These are phyloP conservation scores for Lagorchestes hirsutus DNA, from an alignment of 2,797 vertebrate genomes.

Conservation along the genomic window DNA sequence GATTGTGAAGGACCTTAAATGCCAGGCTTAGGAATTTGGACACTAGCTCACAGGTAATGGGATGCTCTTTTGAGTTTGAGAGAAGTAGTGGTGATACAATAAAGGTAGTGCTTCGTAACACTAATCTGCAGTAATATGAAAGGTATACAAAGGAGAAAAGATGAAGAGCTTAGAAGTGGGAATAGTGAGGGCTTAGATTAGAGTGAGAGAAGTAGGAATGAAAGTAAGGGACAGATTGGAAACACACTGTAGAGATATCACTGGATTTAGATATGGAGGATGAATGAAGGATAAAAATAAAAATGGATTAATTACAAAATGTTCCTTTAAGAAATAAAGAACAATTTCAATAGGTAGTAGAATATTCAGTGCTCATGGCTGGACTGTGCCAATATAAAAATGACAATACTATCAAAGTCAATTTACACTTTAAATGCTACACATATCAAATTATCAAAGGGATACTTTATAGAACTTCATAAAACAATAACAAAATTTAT, in stretches of 20 bases:
- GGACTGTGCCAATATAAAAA: not conserved
- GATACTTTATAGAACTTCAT: not conserved
- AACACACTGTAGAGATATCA: not conserved
- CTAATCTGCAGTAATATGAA: not conserved
- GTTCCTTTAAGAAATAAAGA: not conserved
- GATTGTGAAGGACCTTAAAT: not conserved
- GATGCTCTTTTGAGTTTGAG: not conserved
- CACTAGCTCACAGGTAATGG: not conserved
- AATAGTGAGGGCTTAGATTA: not conserved
- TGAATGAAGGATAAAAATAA: not conserved
- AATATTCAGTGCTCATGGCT: not conserved
- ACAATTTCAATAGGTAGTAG: not conserved
- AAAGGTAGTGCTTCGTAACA: not conserved
- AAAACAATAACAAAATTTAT: not conserved
- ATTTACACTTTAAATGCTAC: not conserved
- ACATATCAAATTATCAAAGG: not conserved
- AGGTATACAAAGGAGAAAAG: not conserved
- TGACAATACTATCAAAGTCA: not conserved
- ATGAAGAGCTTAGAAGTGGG: not conserved
- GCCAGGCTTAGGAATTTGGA: not conserved
- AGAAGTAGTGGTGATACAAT: not conserved
- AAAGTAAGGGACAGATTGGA: not conserved
- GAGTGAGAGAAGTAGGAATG: not conserved
- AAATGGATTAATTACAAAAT: not conserved
- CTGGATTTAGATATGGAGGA: not conserved